Percentiles rank a stretch among this genome's conserved stretches.
Conservation (phyloP, 2,797 vertebrate genomes). For the Micrastur ruficollis region DNA sequence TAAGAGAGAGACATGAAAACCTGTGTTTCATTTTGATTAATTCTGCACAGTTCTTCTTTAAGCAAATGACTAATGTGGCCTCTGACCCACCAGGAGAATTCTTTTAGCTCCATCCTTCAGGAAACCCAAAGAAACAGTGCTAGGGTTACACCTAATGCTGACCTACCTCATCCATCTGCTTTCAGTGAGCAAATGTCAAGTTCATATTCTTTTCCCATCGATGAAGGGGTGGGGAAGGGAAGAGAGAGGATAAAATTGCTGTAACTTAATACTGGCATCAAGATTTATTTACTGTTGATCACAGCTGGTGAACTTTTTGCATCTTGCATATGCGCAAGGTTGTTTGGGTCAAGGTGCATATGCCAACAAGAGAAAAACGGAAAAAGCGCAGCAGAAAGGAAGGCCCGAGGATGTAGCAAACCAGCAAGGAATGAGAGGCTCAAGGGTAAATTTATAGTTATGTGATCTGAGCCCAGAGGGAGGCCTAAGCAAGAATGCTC, state of each 20-base stretch:
- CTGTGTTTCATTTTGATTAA: conserved; percentile 71
- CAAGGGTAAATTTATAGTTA: conserved; percentile 74
- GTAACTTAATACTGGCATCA: conserved; percentile 69
- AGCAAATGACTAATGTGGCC: conserved; percentile 63
- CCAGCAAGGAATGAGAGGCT: conserved; percentile 69
- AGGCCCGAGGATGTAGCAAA: conserved; percentile 57
- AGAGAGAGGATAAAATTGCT: conserved; percentile 44
- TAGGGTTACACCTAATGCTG: conserved; percentile 46
- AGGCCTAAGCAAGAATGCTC: conserved; percentile 78
- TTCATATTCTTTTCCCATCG: conserved; percentile 64
- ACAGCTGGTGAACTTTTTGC: conserved; percentile 60
- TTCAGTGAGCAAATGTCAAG: conserved; percentile 64
- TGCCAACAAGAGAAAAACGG: conserved; percentile 14
- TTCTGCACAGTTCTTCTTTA: conserved; percentile 67
- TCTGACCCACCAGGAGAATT: conserved; percentile 51
- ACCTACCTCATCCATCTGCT: conserved; percentile 59
- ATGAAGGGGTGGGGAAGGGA: conserved; percentile 34
- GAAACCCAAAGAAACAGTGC: conserved; percentile 63
- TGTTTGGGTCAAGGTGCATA: conserved; percentile 74
- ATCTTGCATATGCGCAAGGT: conserved; percentile 67
- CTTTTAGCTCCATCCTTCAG: conserved; percentile 49
- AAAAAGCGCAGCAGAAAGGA: conserved; percentile 44
- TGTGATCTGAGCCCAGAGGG: conserved; percentile 69
- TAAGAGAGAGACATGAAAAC: conserved; percentile 58
- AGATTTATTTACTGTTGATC: conserved; percentile 74